Conservation (phyloP, 1,140 invertebrate species). For the Drosophila obscura region DNA sequence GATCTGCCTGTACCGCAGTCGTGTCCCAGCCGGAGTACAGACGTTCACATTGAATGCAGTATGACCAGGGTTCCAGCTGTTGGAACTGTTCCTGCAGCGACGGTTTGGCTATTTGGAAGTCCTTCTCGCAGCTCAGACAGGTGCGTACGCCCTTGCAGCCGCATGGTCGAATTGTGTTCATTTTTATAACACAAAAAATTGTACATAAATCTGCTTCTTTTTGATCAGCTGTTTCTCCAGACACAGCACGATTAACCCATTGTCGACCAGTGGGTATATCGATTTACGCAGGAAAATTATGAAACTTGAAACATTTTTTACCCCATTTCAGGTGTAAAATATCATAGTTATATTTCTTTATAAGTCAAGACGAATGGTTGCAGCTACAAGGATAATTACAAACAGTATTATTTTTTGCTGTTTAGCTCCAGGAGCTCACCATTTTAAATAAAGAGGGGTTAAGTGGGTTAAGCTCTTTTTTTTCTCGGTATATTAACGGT, state of each 20-base stretch:
- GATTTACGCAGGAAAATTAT: too few relatives aligned
- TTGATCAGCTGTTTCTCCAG: slow-evolving; percentile 2
- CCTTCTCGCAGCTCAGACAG: slow-evolving; percentile 92
- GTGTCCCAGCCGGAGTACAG: slow-evolving; percentile 90
- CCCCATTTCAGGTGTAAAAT: too few relatives aligned
- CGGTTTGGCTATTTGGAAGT: slow-evolving; percentile 87
- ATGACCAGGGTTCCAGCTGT: slow-evolving; percentile 87
- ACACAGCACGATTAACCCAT: not conserved
- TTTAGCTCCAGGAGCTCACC: too few relatives aligned
- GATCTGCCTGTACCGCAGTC: slow-evolving; percentile 85
- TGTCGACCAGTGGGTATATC: not conserved
- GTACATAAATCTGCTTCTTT: not conserved
- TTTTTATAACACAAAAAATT: slow-evolving; percentile 62
- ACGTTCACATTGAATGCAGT: slow-evolving; percentile 90
- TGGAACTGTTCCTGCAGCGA: slow-evolving; percentile 79
- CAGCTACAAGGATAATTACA: too few relatives aligned
- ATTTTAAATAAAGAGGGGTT: too few relatives aligned
- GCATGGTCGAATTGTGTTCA: slow-evolving; percentile 90
- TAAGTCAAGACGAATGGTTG: too few relatives aligned
- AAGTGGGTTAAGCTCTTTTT: too few relatives aligned
- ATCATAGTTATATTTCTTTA: too few relatives aligned
- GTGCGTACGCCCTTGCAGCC: slow-evolving; percentile 96
- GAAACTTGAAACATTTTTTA: too few relatives aligned
- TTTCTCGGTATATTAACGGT: too few relatives aligned
- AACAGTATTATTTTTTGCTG: too few relatives aligned